Evolutionary conservation across 2,888 invertebrate genomes (phyloP).

Genomic region (Allygus modestus): DNA sequence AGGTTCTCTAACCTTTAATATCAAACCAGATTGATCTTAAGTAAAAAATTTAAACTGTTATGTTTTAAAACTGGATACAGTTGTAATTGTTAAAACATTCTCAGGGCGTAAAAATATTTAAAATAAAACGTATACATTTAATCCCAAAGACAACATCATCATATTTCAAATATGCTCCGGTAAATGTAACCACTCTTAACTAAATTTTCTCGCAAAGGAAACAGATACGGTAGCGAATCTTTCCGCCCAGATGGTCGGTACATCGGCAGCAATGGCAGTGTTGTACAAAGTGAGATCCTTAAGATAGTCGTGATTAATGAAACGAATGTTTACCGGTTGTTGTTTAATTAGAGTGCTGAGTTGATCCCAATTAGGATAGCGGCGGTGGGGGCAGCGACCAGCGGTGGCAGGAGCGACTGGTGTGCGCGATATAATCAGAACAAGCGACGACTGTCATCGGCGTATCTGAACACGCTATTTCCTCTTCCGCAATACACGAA

Average conservation of each 20-base stretch:
- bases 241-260: background rate
- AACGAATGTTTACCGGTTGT: slow-evolving; percentile 42
- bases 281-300: background rate
- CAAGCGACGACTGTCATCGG: slow-evolving; percentile 43
- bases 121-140: too few relatives aligned
- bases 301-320: slow-evolving; percentile 20
- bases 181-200: too few relatives aligned
- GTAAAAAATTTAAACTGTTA: too few relatives aligned
- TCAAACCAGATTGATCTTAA: too few relatives aligned
- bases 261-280: background rate
- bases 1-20: too few relatives aligned
- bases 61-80: too few relatives aligned
- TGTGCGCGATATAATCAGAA: slow-evolving; percentile 10
- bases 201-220: too few relatives aligned
- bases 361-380: slow-evolving; percentile 38
- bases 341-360: slow-evolving; percentile 46
- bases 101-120: too few relatives aligned
- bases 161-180: too few relatives aligned
- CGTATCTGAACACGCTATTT: background rate
- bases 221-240: background rate
- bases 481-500: slow-evolving; percentile 24
- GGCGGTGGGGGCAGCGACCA: background rate
- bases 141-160: too few relatives aligned
- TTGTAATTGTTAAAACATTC: too few relatives aligned
- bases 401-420: slow-evolving; percentile 29